Evolutionary conservation across 1,140 invertebrate species (phyloP), one percentile per base, ranked within the genome.

Genomic region (Anoplophora glabripennis): DNA sequence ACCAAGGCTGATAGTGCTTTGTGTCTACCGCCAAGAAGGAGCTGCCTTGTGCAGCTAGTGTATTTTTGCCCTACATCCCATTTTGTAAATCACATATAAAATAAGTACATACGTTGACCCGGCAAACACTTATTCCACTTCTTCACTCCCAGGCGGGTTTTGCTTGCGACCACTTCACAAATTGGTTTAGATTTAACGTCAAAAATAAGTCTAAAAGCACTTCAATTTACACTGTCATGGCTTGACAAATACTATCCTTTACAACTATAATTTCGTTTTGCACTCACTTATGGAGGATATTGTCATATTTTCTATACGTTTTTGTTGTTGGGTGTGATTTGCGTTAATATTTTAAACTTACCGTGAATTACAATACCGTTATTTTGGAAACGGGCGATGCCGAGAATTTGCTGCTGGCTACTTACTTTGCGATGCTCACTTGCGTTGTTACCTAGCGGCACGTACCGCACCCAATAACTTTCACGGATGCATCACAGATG

Each of bases 191-290:
- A 35, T 61, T 46, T 55, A 57, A 36, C n/a, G 45, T 49, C 45
- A 35, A 64, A 28, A 59, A 56, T 42, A 28, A 42, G 45, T 54
- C 37, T 51, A 44, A 51, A 58, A 57, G 42, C 65, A 61, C 58
- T 66, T 66, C 18, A 64, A 55, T 58, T 64, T 61, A 64, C 53
- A 61, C 61, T 64, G 65, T 66, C 65, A 66, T 61, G 57, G 61
- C 59, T 61, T 53, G 60, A 66, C 64, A 59, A 64, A 62, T 63
- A 61, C 57, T 61, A 61, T 61, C 60, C 61, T 41, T 52, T 51
- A 41, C 47, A 34, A 28, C 57, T 40, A 28, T 63, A 63, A 64
- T 40, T 64, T 53, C 57, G 56, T 60, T 64, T 57, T 34, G 41
- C 58, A 64, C 61, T 64, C 58, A 42, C 55, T 63, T 35, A 9